Conservation (phyloP, 1,140 invertebrate species). For the Triops cancriformis region DNA sequence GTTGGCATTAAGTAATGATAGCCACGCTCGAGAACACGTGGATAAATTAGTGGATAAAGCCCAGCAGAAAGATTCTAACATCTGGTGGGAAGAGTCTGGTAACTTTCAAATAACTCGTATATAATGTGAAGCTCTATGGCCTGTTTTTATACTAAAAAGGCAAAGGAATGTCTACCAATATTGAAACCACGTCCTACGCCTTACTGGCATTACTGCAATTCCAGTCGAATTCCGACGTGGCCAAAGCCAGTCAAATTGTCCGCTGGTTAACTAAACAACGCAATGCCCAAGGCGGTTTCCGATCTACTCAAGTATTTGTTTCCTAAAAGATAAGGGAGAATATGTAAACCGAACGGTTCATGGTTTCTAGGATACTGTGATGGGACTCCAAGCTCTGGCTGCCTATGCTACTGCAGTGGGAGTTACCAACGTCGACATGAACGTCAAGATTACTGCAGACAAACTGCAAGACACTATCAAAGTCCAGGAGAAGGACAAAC, state of each 20-base stretch:
- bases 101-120: not conserved
- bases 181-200: slow-evolving; percentile 69
- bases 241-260: slow-evolving; percentile 47
- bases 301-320: slow-evolving; percentile 47
- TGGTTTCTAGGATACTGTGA: slow-evolving; percentile 47
- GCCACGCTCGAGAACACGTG: not conserved
- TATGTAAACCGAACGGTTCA: not conserved
- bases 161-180: slow-evolving; percentile 42
- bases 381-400: slow-evolving; percentile 51
- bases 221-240: slow-evolving; percentile 49
- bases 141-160: slow-evolving; percentile 33
- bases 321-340: not conserved
- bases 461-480: slow-evolving; percentile 36
- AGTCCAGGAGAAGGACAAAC: slow-evolving; percentile 42
- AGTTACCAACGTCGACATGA: slow-evolving; percentile 38
- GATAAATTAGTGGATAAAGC: not conserved
- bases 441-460: slow-evolving; percentile 38
- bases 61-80: not conserved
- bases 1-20: not conserved
- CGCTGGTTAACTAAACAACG: slow-evolving; percentile 64
- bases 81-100: slow-evolving; percentile 42
- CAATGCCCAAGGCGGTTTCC: slow-evolving; percentile 67
- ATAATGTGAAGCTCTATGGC: not conserved
- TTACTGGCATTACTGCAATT: slow-evolving; percentile 53
- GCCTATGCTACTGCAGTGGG: slow-evolving; percentile 45